Evolutionary conservation across 2,797 vertebrate genomes (phyloP).

Genomic region (Lateolabrax maculatus): DNA sequence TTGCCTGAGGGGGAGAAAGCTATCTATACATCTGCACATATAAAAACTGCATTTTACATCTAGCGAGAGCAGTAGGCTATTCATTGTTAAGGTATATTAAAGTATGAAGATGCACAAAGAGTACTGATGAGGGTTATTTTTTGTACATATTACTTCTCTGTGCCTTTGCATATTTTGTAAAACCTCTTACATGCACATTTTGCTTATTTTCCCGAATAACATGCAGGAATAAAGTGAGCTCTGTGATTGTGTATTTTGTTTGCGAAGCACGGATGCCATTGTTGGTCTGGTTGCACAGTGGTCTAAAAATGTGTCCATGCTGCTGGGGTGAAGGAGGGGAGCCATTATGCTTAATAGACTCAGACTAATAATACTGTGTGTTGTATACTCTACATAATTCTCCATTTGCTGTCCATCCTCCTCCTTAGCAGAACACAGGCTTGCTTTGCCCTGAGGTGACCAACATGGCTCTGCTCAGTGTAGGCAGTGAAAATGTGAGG

Average conservation of each 20-base stretch:
- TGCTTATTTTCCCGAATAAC: conserved; percentile 32
- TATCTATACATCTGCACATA: conserved; percentile 31
- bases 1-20: conserved; percentile 47
- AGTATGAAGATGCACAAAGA: conserved; percentile 29
- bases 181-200: conserved; percentile 18
- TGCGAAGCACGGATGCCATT: conserved; percentile 40
- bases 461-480: conserved; percentile 39
- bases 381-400: conserved; percentile 56
- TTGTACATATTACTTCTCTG: not conserved
- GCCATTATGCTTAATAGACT: conserved; percentile 69
- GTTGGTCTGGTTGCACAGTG: conserved; percentile 38
- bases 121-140: conserved; percentile 8
- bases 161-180: conserved; percentile 29
- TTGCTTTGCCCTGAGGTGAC: conserved; percentile 57
- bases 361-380: conserved; percentile 58
- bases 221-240: conserved; percentile 3
- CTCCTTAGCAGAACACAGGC: conserved; percentile 46
- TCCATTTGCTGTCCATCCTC: conserved; percentile 58
- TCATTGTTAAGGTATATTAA: conserved; percentile 28
- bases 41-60: conserved; percentile 36
- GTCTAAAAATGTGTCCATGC: conserved; percentile 47
- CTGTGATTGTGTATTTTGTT: conserved; percentile 44
- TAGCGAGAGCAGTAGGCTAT: conserved; percentile 18
- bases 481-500: conserved; percentile 19
- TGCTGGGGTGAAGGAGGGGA: conserved; percentile 53